Evolutionary conservation across 30 jellyfish, hydroid and myxozoan species (phyloP).

Genomic region (Kudoa iwatai): DNA sequence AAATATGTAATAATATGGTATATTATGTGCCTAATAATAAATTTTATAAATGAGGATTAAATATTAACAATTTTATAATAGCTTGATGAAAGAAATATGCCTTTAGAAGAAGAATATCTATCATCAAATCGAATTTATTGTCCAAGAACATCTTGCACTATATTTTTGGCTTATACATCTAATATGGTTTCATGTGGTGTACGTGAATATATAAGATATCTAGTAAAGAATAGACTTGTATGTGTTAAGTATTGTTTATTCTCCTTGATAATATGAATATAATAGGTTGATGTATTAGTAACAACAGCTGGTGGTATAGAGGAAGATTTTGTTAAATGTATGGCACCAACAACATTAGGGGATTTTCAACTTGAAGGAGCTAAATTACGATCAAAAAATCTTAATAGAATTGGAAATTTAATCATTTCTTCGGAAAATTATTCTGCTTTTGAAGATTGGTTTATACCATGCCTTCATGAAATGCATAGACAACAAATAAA

Average conservation of each 20-base stretch:
- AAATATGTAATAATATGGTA: conserved; percentile 32
- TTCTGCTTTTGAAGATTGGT: conserved; percentile 64
- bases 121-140: conserved; percentile 8
- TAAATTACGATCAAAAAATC: conserved; percentile 17
- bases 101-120: conserved; percentile 9
- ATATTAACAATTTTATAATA: no score
- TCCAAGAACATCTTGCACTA: conserved; percentile 31
- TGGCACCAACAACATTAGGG: conserved; percentile 42
- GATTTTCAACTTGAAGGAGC: conserved; percentile 22
- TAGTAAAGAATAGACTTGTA: conserved; percentile 29
- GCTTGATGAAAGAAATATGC: no score
- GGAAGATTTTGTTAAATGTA: conserved; percentile 66
- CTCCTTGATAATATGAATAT: neutral
- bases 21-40: neutral
- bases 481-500: conserved; percentile 54
- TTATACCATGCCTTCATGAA: conserved; percentile 17
- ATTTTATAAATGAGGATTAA: neutral
- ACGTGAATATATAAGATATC: conserved; percentile 40
- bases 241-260: neutral
- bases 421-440: conserved; percentile 51
- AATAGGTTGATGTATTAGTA: conserved; percentile 42
- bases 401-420: conserved; percentile 69
- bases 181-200: conserved; percentile 86
- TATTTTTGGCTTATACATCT: conserved; percentile 78
- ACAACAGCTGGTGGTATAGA: conserved; percentile 92